Evolutionary conservation across 2,888 invertebrate genomes (phyloP).

Genomic region (Latrodectus hesperus): DNA sequence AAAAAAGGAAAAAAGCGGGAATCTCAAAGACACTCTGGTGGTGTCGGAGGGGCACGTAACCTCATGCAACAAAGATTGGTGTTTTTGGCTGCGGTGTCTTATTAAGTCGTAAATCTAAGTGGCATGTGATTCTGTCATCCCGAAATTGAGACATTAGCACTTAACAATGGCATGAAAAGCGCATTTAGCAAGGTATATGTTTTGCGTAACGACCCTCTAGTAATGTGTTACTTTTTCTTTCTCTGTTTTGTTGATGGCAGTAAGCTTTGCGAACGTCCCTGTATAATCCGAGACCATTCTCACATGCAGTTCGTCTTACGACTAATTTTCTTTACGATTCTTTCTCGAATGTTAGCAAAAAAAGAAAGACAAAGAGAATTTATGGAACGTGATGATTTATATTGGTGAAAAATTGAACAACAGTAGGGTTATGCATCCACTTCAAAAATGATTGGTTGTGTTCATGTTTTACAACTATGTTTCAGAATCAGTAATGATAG

Average conservation of each 20-base stretch:
- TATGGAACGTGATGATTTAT: background rate
- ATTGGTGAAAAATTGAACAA: background rate
- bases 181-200: slow-evolving; percentile 65
- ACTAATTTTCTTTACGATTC: slow-evolving; percentile 29
- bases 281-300: background rate
- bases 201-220: slow-evolving; percentile 59
- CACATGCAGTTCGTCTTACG: background rate
- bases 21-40: slow-evolving; percentile 63
- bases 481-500: no score
- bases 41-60: slow-evolving; percentile 60
- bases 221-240: slow-evolving; percentile 63
- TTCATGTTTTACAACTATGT: no score
- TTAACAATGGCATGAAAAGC: slow-evolving; percentile 68
- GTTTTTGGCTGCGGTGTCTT: slow-evolving; percentile 60
- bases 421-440: no score
- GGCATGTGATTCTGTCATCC: slow-evolving; percentile 68
- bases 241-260: slow-evolving; percentile 25
- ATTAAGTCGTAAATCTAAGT: slow-evolving; percentile 68
- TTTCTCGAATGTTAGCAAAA: slow-evolving; percentile 43
- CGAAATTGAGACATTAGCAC: slow-evolving; percentile 69
- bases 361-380: slow-evolving; percentile 37
- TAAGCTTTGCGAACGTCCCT: no score
- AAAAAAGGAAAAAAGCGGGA: slow-evolving; percentile 39
- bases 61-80: slow-evolving; percentile 44
- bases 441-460: no score